These are phyloP conservation scores for Lacanobia wlatinum DNA, from an alignment of 2,888 invertebrate genomes.

Conservation along the genomic window DNA sequence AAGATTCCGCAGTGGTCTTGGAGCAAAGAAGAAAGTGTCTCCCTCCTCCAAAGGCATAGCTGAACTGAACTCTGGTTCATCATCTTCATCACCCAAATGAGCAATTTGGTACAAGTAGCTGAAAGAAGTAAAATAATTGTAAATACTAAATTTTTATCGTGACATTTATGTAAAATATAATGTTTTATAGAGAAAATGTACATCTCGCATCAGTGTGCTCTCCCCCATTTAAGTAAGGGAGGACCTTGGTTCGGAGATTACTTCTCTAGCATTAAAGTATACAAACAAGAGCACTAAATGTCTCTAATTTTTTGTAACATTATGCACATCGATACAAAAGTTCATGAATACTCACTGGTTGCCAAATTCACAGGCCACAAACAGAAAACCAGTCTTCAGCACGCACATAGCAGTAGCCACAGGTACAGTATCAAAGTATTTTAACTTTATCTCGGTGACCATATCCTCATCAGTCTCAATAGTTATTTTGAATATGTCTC, in stretches of 20 bases:
- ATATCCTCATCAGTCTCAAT: conserved; percentile 99
- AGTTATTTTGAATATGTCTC: conserved; percentile 97
- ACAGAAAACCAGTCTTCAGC: conserved; percentile 99
- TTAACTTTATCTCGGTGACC: conserved; percentile 99
- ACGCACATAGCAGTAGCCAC: conserved; percentile 99
- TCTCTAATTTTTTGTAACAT: conserved; percentile 61
- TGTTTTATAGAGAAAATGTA: conserved; percentile 69
- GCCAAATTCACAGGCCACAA: conserved; percentile 99
- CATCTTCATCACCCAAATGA: conserved; percentile 99
- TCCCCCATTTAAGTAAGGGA: conserved; percentile 85
- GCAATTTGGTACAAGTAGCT: conserved; percentile 99
- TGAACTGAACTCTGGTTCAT: conserved; percentile 99
- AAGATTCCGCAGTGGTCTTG: conserved; percentile 97
- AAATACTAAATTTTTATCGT: background rate
- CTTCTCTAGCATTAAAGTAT: conserved; percentile 83
- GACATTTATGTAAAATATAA: no score
- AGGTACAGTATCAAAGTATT: conserved; percentile 99
- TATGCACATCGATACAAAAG: conserved; percentile 59
- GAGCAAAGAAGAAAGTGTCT: conserved; percentile 99
- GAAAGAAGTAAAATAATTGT: conserved; percentile 67
- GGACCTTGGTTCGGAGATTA: conserved; percentile 92
- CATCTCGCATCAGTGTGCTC: conserved; percentile 92
- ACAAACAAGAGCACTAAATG: conserved; percentile 74
- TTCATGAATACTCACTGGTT: conserved; percentile 97
- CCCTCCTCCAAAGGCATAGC: conserved; percentile 99